Evolutionary conservation across 2,888 invertebrate genomes (phyloP).

Genomic region (Mongoloraphidia duomilia): DNA sequence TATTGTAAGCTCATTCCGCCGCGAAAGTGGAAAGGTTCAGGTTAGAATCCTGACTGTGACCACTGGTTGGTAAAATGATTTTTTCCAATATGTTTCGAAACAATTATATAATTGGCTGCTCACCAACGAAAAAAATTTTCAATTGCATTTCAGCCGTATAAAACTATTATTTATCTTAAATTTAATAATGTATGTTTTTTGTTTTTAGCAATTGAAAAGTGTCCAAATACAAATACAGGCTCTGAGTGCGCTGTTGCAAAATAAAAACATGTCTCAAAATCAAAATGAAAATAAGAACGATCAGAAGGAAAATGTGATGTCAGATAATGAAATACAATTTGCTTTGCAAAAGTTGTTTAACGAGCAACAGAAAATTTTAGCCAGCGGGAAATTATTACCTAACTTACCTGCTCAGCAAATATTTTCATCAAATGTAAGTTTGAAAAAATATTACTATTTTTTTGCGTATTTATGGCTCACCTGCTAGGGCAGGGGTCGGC

Average conservation of each 20-base stretch:
- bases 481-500: too few species aligned
- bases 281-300: conserved; percentile 23
- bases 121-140: too few species aligned
- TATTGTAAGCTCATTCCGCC: too few species aligned
- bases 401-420: conserved; percentile 27
- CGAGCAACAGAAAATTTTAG: conserved; percentile 56
- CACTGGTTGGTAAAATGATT: too few species aligned
- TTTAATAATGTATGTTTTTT: conserved; percentile 3
- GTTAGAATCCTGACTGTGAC: too few species aligned
- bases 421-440: not conserved
- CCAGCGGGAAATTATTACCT: conserved; percentile 52
- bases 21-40: too few species aligned
- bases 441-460: too few species aligned
- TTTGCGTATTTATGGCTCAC: too few species aligned
- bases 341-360: conserved; percentile 44
- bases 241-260: conserved; percentile 38
- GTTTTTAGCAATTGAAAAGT: conserved; percentile 35
- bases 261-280: conserved; percentile 26
- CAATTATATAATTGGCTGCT: too few species aligned
- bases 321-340: conserved; percentile 37
- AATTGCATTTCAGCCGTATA: too few species aligned
- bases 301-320: conserved; percentile 28
- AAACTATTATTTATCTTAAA: not conserved
- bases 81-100: too few species aligned
- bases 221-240: conserved; percentile 56